Evolutionary conservation across 1,140 invertebrate genomes (phyloP).

Genomic region (Archegozetes longisetosus): DNA sequence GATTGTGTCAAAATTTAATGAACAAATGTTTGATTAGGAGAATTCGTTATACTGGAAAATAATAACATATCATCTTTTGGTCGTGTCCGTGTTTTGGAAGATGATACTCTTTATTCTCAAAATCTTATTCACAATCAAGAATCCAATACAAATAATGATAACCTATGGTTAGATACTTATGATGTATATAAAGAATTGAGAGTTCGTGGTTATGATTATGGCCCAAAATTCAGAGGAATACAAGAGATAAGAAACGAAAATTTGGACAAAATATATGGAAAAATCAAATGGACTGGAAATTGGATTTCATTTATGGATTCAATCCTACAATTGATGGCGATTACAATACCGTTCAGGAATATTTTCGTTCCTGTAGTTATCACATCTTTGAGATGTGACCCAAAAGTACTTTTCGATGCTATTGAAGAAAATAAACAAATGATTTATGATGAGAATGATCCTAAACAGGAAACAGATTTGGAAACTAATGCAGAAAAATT

Average conservation of each 20-base stretch:
- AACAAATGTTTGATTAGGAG: slow-evolving; percentile 75
- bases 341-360: slow-evolving; percentile 37
- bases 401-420: slow-evolving; percentile 22
- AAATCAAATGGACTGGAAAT: slow-evolving; percentile 31
- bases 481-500: neutral
- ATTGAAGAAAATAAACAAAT: slow-evolving; percentile 4
- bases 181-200: slow-evolving; percentile 89
- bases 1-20: too few species aligned
- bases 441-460: neutral
- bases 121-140: slow-evolving; percentile 22
- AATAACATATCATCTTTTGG: slow-evolving; percentile 61
- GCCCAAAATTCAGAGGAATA: slow-evolving; percentile 68
- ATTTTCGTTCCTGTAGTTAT: slow-evolving; percentile 73
- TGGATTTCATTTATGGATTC: slow-evolving; percentile 40
- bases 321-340: slow-evolving; percentile 35
- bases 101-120: neutral
- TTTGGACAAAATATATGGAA: neutral
- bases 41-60: slow-evolving; percentile 79
- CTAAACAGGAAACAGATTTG: neutral
- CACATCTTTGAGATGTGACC: slow-evolving; percentile 41
- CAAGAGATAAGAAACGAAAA: slow-evolving; percentile 25
- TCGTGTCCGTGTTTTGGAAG: slow-evolving; percentile 31
- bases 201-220: slow-evolving; percentile 84
- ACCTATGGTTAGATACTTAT: slow-evolving; percentile 20
- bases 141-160: slow-evolving; percentile 24